Percentiles rank a stretch among this genome's conserved stretches.
Evolutionary conservation across 2,113 vertebrate genomes (phyloP).

Genomic region (Sporophila hypoxantha): DNA sequence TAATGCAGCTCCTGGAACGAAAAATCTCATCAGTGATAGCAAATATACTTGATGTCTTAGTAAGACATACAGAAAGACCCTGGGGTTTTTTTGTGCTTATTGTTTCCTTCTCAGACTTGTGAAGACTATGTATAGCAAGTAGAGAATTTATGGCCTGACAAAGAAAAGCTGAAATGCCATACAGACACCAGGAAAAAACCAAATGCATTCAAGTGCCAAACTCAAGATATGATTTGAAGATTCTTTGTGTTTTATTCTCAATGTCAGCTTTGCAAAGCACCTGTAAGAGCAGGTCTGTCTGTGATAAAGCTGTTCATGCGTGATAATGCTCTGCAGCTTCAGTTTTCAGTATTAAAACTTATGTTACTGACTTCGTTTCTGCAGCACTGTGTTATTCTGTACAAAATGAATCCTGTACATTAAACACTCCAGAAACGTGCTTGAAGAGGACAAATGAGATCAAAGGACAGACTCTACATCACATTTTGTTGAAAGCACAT

Average conservation of each 20-base stretch:
- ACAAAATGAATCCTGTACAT: constrained; percentile 37
- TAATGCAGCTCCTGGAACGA: not conserved
- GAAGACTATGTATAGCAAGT: not conserved
- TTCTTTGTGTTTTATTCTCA: not conserved
- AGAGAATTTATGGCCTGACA: not conserved
- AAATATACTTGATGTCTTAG: not conserved
- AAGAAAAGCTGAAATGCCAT: not conserved
- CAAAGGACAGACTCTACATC: constrained; percentile 40
- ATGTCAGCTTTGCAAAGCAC: not conserved
- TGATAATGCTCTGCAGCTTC: constrained; percentile 21
- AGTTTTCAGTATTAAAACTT: constrained; percentile 53
- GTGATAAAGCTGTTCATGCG: constrained; percentile 34
- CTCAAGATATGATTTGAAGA: not conserved
- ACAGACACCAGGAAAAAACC: not conserved
- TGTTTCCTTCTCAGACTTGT: not conserved
- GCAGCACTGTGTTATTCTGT: constrained; percentile 32
- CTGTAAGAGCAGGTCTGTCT: constrained; percentile 9
- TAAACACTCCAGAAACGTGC: constrained; percentile 57
- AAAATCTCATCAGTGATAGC: not conserved
- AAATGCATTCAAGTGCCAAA: not conserved
- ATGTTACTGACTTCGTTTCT: constrained; percentile 42
- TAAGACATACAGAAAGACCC: not conserved
- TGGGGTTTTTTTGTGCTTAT: not conserved
- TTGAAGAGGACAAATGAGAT: constrained; percentile 67
- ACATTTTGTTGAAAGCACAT: constrained; percentile 61